Conservation (phyloP, 2,797 vertebrate genomes). For the Alectoris magna region DNA sequence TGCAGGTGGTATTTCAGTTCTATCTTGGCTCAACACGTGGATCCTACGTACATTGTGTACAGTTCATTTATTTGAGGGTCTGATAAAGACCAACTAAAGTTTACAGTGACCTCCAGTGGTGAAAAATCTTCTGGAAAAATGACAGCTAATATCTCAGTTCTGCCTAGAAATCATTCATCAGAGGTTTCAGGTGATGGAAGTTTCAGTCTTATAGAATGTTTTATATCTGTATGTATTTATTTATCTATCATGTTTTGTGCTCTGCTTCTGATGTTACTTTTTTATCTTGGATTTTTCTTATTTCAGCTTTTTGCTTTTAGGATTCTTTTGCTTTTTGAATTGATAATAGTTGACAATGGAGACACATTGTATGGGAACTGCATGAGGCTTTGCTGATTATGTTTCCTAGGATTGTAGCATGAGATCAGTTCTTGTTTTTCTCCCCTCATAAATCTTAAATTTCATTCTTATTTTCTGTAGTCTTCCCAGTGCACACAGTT, state of each 20-base stretch:
- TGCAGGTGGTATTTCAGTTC: background rate
- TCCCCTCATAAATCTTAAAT: background rate
- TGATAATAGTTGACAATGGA: background rate
- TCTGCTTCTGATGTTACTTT: background rate
- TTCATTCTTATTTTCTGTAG: background rate
- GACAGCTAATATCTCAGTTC: background rate
- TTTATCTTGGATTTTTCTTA: background rate
- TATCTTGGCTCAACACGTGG: background rate
- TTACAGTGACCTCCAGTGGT: conserved; percentile 78
- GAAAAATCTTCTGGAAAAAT: background rate
- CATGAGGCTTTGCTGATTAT: background rate
- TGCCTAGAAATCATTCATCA: background rate
- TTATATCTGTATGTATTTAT: background rate
- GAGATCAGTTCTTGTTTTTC: background rate
- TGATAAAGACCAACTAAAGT: background rate
- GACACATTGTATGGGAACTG: background rate
- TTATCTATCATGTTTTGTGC: background rate
- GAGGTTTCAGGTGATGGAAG: background rate
- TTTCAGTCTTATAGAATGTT: background rate
- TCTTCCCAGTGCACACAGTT: background rate
- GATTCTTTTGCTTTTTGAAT: background rate
- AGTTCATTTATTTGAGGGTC: background rate
- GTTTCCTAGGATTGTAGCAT: background rate
- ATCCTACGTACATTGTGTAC: background rate
- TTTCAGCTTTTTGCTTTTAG: background rate